Evolutionary conservation across 2,888 invertebrate species (phyloP), one percentile per base, ranked within the genome.

Genomic region (Amiota communis): DNA sequence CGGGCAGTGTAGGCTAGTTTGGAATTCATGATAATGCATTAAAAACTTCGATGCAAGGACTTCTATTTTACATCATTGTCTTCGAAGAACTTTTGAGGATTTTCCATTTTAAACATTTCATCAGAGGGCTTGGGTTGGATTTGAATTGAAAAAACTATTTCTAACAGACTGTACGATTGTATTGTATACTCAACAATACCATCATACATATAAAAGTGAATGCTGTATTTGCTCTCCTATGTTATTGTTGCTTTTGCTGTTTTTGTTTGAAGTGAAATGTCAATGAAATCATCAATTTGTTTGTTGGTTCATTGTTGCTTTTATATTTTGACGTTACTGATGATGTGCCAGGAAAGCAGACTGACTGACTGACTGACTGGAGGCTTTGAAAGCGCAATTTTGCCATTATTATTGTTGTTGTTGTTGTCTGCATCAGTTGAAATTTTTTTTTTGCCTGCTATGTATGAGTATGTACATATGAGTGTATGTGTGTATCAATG

Each of bases 221-320:
- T 59, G 59, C 53, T 17, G 59, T 59, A 2, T 2, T 51, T 12
- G n/a, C 4, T 51, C 3, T 36, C 36, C n/a, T 53, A n/a, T 53
- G 13, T 53, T 53, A 15, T 59, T 67, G 67, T 15, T 36, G 36
- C 53, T 49, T 2, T 65, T 11, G 53, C n/a, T 53, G n/a, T 36
- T 36, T 2, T 6, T 36, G 6, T 36, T 2, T 36, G 36, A 13
- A 53, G 65, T 11, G 17, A 46, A 65, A 53, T 53, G 53, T 51
- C 67, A 68, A 68, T 53, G 67, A 53, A 68, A 53, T 68, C 67
- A 53, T 68, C 67, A 68, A 68, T 53, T 68, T 68, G 51, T 23
- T 46, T 53, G 53, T 53, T 68, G 51, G 51, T 23, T 36, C 36
- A 6, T 36, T 46, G 59, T 59, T 59, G 59, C 12, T 15, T 12